A percentile compares a stretch with the other conserved stretches of the same genome.
These are phyloP conservation scores for Paracanthobrama guichenoti DNA, from an alignment of 2,113 vertebrate species.

Conservation along the genomic window DNA sequence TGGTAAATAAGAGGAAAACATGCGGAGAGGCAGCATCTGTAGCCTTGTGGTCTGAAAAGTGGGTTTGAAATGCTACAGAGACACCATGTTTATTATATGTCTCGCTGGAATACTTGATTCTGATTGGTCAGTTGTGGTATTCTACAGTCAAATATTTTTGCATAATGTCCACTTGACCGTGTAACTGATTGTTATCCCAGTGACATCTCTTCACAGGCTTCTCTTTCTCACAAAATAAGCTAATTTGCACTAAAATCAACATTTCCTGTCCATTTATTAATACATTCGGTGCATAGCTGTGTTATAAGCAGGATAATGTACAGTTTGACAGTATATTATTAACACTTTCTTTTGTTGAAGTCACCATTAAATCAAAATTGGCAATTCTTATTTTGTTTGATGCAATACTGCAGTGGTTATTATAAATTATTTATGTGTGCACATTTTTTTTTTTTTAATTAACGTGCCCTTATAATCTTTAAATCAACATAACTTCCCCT, in stretches of 20 bases:
- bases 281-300: not conserved
- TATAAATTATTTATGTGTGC: no score
- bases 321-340: not conserved
- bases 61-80: not conserved
- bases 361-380: no score
- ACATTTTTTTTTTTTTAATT: no score
- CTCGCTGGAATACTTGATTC: not conserved
- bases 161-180: not conserved
- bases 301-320: not conserved
- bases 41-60: not conserved
- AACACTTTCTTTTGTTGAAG: no score
- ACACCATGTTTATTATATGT: not conserved
- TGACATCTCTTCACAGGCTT: not conserved
- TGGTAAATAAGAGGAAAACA: conserved; percentile 30
- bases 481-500: no score
- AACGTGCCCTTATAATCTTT: no score
- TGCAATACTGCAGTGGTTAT: no score
- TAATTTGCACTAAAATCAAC: not conserved
- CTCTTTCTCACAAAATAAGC: not conserved
- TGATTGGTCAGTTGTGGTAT: conserved; percentile 3
- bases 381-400: no score
- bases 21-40: conserved; percentile 9
- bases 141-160: not conserved
- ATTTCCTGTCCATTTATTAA: not conserved
- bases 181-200: not conserved